Conservation (phyloP, 2,888 invertebrate genomes). For the Hedychridium roseum region DNA sequence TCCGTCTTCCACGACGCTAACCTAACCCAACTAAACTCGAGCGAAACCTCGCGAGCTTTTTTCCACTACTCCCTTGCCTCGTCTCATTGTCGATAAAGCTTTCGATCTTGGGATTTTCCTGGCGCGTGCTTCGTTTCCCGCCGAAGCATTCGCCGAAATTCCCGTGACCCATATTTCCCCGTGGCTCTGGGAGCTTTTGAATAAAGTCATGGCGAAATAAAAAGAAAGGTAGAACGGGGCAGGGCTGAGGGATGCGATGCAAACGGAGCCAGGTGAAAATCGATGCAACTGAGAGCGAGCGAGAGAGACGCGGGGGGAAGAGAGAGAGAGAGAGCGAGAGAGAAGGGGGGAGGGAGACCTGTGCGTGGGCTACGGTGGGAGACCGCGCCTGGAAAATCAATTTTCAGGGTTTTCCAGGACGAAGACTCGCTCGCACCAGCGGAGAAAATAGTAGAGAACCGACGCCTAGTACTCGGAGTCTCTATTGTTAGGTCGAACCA, state of each 20-base stretch:
- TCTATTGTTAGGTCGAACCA: too few relatives aligned
- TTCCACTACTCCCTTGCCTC: background rate
- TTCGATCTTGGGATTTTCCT: slow-evolving; percentile 9
- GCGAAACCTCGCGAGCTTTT: slow-evolving; percentile 30
- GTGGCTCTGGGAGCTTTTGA: slow-evolving; percentile 9
- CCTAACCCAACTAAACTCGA: slow-evolving; percentile 49
- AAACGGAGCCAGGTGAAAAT: slow-evolving; percentile 55
- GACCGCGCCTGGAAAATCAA: slow-evolving; percentile 56
- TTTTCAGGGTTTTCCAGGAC: slow-evolving; percentile 48
- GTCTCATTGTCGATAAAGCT: slow-evolving; percentile 20
- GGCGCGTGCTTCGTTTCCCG: slow-evolving; percentile 12
- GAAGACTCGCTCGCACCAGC: slow-evolving; percentile 39
- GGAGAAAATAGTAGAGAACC: slow-evolving; percentile 33
- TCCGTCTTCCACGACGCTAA: slow-evolving; percentile 42
- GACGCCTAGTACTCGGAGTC: too few relatives aligned
- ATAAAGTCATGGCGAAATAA: slow-evolving; percentile 11
- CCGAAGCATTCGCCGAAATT: too few relatives aligned
- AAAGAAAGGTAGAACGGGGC: slow-evolving; percentile 25
- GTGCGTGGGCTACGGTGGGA: slow-evolving; percentile 41
- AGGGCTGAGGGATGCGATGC: slow-evolving; percentile 56
- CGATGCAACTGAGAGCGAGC: slow-evolving; percentile 52
- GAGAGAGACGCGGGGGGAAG: too few relatives aligned
- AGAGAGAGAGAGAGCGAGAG: too few relatives aligned
- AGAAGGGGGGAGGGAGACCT: too few relatives aligned
- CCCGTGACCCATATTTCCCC: too few relatives aligned